Conservation (phyloP, 2,113 vertebrate species). For the Anhinga anhinga region DNA sequence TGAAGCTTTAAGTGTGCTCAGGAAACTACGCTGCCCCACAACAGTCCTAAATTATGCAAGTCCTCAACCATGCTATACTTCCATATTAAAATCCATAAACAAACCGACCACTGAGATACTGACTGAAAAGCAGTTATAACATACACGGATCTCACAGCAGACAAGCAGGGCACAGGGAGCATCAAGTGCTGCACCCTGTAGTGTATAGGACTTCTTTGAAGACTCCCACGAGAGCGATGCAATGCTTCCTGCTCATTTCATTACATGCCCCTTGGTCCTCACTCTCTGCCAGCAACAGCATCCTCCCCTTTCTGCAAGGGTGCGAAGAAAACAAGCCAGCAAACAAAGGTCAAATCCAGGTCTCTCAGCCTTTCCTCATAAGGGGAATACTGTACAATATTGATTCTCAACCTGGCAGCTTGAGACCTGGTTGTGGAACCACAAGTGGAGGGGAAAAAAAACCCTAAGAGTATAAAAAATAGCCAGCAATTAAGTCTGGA, state of each 20-base stretch:
- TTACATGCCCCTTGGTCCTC: background rate
- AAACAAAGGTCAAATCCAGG: background rate
- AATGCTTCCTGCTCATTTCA: fast-evolving
- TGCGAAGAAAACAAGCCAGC: background rate
- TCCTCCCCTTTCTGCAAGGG: background rate
- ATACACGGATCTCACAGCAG: background rate
- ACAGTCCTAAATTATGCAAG: background rate
- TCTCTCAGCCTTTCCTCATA: too few species aligned
- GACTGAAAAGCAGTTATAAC: background rate
- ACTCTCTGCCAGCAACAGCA: background rate
- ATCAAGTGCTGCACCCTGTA: background rate
- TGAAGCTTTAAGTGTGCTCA: background rate
- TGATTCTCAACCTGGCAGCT: background rate
- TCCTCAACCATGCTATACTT: background rate
- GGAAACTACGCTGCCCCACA: background rate
- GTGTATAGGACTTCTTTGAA: fast-evolving
- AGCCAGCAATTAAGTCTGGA: background rate
- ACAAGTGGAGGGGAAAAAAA: background rate
- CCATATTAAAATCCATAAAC: background rate
- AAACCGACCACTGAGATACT: background rate
- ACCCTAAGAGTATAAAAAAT: background rate
- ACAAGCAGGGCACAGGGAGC: background rate
- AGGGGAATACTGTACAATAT: background rate
- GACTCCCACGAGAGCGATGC: background rate
- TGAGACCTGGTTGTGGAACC: background rate